These are phyloP conservation scores for Norana najaformis DNA, from an alignment of 2,888 invertebrate genomes.

Conservation along the genomic window DNA sequence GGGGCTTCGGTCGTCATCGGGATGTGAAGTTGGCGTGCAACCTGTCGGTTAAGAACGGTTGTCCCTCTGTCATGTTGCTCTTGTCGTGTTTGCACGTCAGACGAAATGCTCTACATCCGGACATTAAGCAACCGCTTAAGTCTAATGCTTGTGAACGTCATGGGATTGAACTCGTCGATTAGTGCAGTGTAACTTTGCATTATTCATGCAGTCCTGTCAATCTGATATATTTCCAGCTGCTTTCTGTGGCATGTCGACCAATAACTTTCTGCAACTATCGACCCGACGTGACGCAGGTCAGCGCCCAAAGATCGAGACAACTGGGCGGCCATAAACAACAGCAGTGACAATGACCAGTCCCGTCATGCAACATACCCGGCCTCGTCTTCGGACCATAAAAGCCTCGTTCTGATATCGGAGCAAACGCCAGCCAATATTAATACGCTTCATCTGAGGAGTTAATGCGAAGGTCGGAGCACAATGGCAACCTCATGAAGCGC, in stretches of 20 bases:
- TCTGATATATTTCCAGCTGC: slow-evolving; percentile 24
- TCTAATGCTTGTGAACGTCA: not conserved
- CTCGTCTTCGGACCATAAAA: not conserved
- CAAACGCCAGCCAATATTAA: not conserved
- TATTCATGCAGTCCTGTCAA: slow-evolving; percentile 30
- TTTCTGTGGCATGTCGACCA: not conserved
- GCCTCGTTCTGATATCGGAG: not conserved
- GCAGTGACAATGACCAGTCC: not conserved
- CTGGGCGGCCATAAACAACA: not conserved
- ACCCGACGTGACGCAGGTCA: not conserved
- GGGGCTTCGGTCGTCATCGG: not conserved
- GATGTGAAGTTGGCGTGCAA: not conserved
- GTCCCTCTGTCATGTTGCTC: not conserved
- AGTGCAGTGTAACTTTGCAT: slow-evolving; percentile 29
- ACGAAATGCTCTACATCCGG: not conserved
- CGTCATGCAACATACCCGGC: not conserved
- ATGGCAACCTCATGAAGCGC: not conserved
- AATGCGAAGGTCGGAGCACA: slow-evolving; percentile 6
- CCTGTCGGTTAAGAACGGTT: not conserved
- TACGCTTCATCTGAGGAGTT: not conserved
- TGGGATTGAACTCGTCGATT: slow-evolving; percentile 6
- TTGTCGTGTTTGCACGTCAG: slow-evolving; percentile 4
- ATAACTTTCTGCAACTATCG: not conserved
- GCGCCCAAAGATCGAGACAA: not conserved
- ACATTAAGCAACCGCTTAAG: not conserved